Evolutionary conservation across 2,888 invertebrate genomes (phyloP), one percentile per base, ranked within the genome.

Genomic region (Ochropleura plecta): DNA sequence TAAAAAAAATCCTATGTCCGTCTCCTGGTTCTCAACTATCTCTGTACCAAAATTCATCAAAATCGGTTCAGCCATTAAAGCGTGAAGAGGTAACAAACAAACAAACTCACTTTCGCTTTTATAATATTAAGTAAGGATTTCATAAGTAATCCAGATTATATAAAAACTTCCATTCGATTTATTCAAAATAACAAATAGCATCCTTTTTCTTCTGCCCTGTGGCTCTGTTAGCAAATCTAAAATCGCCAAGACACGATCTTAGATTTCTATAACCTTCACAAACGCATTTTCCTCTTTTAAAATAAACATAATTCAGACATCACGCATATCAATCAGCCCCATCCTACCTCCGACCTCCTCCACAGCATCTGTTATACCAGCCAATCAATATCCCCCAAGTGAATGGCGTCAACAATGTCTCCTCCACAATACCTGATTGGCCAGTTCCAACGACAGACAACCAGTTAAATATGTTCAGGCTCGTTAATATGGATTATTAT

Each of bases 341-440:
- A 69, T 60, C 79, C 70, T 70, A 73, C 62, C 44, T 64, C 53
- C 53, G 55, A 49, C 65, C 59, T 65, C 55, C 60, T 16, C 60
- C 68, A 51, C 73, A 67, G 57, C 70, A 70, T 55, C 68, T 30
- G 20, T 63, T 44, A 67, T 9, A 44, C 18, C 63, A 78, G 51
- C 85, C 86, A 86, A 86, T 86, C 78, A 78, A 73, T 82, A 70
- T 57, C 69, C 40, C 49, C 57, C 12, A 59, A 73, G 70, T 62
- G 60, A 75, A 80, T 82, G 82, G 73, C 85, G 78, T 80, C 78
- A 84, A 80, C 78, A 70, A 68, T 72, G 67, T 75, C 73, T 51
- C 78, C 59, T 51, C 70, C 63, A 82, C 73, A 70, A 82, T 73
- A 78, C 76, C 74, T 86, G 85, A 86, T 86, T 86, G 86, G 86